These are phyloP conservation scores for Campodea augens DNA, from an alignment of 1,140 invertebrate genomes.

Conservation along the genomic window DNA sequence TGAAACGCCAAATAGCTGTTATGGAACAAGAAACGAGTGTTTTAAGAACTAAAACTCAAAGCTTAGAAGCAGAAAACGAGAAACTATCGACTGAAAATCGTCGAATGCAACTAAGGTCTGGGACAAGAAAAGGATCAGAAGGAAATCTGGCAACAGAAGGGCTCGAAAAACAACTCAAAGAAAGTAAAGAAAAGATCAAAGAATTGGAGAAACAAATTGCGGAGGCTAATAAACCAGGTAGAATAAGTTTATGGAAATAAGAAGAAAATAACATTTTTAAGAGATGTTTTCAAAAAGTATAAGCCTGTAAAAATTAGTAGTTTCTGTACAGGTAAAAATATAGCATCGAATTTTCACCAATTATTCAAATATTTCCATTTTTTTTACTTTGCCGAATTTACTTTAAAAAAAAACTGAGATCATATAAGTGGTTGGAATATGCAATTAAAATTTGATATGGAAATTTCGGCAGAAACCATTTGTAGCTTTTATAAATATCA, in stretches of 20 bases:
- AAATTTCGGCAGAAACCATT: too few species aligned
- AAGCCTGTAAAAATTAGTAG: too few species aligned
- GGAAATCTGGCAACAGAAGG: slow-evolving; percentile 28
- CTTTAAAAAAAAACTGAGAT: too few species aligned
- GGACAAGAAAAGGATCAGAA: slow-evolving; percentile 21
- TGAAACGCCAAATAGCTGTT: slow-evolving; percentile 48
- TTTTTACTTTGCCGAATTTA: too few species aligned
- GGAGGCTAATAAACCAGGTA: too few species aligned
- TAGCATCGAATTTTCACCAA: too few species aligned
- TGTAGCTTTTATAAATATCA: too few species aligned
- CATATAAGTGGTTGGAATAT: too few species aligned
- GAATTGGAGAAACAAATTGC: neutral
- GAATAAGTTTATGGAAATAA: neutral
- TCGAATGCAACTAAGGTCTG: slow-evolving; percentile 27
- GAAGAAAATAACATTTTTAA: neutral
- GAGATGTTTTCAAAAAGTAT: neutral
- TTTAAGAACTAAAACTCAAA: slow-evolving; percentile 38
- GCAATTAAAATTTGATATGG: too few species aligned
- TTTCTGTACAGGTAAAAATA: too few species aligned
- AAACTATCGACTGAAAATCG: slow-evolving; percentile 49
- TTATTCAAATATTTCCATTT: too few species aligned
- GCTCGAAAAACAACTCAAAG: slow-evolving; percentile 41
- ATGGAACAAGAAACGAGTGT: slow-evolving; percentile 49
- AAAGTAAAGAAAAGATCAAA: slow-evolving; percentile 13
- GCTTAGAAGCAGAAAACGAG: slow-evolving; percentile 51